Conservation (phyloP, 1,140 invertebrate genomes). For the Colletes gigas region DNA sequence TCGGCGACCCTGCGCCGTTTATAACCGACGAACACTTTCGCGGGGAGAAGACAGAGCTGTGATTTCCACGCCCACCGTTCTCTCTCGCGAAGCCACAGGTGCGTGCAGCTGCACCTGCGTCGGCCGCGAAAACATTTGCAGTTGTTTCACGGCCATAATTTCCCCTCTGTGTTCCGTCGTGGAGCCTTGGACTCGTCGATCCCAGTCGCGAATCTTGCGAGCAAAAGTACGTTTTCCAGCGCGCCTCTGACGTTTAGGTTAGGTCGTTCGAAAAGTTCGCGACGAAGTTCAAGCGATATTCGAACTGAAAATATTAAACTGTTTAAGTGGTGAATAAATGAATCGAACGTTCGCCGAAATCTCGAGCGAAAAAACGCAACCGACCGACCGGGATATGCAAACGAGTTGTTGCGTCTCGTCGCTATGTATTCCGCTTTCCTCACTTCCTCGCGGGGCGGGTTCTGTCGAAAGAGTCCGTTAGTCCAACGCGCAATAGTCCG, state of each 20-base stretch:
- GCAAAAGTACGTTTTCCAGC: slow-evolving; percentile 14
- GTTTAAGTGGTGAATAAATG: too few species aligned
- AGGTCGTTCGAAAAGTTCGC: too few species aligned
- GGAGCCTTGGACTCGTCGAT: background rate
- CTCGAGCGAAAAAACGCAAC: too few species aligned
- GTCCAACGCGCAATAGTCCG: background rate
- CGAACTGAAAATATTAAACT: too few species aligned
- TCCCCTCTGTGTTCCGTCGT: background rate
- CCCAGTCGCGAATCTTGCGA: too few species aligned
- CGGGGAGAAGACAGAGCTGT: background rate
- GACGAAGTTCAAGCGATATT: too few species aligned
- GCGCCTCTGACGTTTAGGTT: too few species aligned
- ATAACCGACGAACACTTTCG: slow-evolving; percentile 1
- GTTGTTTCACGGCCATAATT: slow-evolving; percentile 19
- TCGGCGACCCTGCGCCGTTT: background rate
- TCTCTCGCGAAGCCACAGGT: background rate
- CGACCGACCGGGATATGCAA: slow-evolving; percentile 2
- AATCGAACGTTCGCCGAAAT: too few species aligned
- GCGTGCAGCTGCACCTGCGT: slow-evolving; percentile 28
- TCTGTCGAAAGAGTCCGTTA: background rate
- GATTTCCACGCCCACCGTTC: slow-evolving; percentile 16
- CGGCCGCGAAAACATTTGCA: background rate
- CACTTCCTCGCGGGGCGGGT: background rate
- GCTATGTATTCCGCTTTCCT: background rate
- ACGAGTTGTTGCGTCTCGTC: background rate